Conservation (phyloP, 2,113 vertebrate genomes). For the Crotalus horridus region DNA sequence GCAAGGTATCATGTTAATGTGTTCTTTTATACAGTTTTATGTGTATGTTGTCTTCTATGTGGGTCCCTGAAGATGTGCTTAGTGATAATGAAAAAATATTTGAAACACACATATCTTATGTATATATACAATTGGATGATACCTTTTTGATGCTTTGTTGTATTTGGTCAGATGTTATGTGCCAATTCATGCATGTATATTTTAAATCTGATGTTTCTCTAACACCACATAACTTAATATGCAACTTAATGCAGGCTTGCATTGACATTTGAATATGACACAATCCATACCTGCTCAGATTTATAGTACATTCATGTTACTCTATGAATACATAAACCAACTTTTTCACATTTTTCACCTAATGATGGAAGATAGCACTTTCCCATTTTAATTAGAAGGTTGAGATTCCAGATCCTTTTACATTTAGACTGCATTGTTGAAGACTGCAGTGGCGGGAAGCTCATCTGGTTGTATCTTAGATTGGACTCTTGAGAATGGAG, state of each 20-base stretch:
- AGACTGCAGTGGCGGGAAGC: background rate
- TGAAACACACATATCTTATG: background rate
- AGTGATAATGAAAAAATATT: background rate
- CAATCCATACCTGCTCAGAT: background rate
- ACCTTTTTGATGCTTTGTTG: background rate
- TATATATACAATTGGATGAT: background rate
- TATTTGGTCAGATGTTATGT: constrained; percentile 53
- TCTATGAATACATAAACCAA: background rate
- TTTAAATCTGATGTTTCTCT: background rate
- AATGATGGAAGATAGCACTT: background rate
- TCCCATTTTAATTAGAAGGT: background rate
- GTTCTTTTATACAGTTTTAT: background rate
- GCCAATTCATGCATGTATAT: constrained; percentile 54
- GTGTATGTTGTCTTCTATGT: background rate
- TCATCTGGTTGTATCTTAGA: background rate
- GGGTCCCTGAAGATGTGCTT: background rate
- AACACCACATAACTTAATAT: background rate
- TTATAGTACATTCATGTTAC: background rate
- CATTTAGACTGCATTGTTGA: background rate
- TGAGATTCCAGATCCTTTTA: background rate
- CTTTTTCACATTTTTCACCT: background rate
- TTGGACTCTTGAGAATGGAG: background rate
- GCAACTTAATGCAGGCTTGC: background rate
- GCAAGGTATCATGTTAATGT: background rate
- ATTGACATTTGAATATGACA: background rate